Evolutionary conservation across 2,797 vertebrate genomes (phyloP), one percentile per base, ranked within the genome.

Genomic region (Monodelphis domestica): DNA sequence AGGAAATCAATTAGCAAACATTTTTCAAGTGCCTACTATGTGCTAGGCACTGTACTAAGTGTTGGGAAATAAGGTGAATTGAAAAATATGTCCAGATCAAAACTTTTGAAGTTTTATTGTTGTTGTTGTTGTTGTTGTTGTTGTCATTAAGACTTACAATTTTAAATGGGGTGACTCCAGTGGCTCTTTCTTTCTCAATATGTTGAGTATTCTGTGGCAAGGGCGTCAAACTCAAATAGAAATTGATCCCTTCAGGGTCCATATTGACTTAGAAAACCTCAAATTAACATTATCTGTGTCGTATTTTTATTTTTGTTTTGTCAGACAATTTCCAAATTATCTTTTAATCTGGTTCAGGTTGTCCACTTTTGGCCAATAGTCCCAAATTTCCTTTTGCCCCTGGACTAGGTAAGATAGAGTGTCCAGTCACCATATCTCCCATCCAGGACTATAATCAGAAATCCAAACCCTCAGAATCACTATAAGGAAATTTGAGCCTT

Each of bases 361-460:
- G 70, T 70, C 70, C 21, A 50, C 9, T 26, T 50, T 84, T 84
- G 70, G 38, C 38, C 15, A 50, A 38, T 94, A 6, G 45, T 95
- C 55, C 54, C 70, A 92, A 94, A 93, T 96, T 30, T 93, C 95
- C 95, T 17, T 92, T 94, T 93, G 63, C 70, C 3, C 24, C 10
- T 89, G 87, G 53, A 57, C 91, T 52, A 11, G 45, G 12, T 92
- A 93, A 50, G 21, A 88, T 92, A 93, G 63, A 93, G 50, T 38
- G 45, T 87, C 26, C 53, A 95, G 59, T 92, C 93, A 59, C 91
- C 94, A 92, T 94, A 87, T 12, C 26, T 96, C 63, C 93, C 11
- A 89, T 5, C 56, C 87, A 93, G 54, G 88, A 94, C 95, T 54
- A 88, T 90, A 29, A n/a, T 95, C 90, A 54, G 52, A 95, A 96